Evolutionary conservation across 1,140 invertebrate species (phyloP).

Genomic region (Centruroides vittatus): DNA sequence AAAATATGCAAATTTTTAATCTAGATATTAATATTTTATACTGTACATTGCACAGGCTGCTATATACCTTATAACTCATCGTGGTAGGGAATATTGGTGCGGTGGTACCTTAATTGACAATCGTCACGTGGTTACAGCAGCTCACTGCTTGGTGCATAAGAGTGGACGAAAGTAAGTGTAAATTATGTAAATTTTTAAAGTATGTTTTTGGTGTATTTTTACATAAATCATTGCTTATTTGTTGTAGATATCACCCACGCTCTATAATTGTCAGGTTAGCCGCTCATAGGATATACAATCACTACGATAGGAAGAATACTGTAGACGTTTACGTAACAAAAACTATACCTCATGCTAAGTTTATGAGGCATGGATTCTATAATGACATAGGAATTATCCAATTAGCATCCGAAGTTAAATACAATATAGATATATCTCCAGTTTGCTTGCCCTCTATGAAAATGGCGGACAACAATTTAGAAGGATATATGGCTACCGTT

Average conservation of each 20-base stretch:
- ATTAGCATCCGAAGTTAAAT: slow-evolving; percentile 52
- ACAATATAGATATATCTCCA: slow-evolving; percentile 57
- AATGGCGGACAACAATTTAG: slow-evolving; percentile 28
- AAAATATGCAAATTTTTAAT: too few relatives aligned
- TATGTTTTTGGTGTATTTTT: too few relatives aligned
- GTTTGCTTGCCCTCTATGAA: slow-evolving; percentile 55
- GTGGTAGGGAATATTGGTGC: slow-evolving; percentile 37
- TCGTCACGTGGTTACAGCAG: slow-evolving; percentile 47
- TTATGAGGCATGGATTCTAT: slow-evolving; percentile 30
- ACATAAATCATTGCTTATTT: not conserved
- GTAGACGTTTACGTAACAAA: slow-evolving; percentile 16
- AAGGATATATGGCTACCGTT: slow-evolving; percentile 62
- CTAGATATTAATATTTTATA: not conserved
- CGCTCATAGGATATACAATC: slow-evolving; percentile 15
- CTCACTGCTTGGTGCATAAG: slow-evolving; percentile 41
- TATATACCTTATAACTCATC: slow-evolving; percentile 17
- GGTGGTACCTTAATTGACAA: slow-evolving; percentile 46
- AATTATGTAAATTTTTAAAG: not conserved
- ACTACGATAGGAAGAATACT: slow-evolving; percentile 12
- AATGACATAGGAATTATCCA: slow-evolving; percentile 78
- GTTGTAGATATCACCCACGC: slow-evolving; percentile 49
- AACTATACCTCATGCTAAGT: slow-evolving; percentile 16
- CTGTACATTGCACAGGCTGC: slow-evolving; percentile 13
- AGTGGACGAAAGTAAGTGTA: slow-evolving; percentile 16
- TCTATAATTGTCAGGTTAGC: slow-evolving; percentile 38